These are phyloP conservation scores for Apteryx owenii DNA, from an alignment of 2,113 vertebrate species.

Conservation along the genomic window DNA sequence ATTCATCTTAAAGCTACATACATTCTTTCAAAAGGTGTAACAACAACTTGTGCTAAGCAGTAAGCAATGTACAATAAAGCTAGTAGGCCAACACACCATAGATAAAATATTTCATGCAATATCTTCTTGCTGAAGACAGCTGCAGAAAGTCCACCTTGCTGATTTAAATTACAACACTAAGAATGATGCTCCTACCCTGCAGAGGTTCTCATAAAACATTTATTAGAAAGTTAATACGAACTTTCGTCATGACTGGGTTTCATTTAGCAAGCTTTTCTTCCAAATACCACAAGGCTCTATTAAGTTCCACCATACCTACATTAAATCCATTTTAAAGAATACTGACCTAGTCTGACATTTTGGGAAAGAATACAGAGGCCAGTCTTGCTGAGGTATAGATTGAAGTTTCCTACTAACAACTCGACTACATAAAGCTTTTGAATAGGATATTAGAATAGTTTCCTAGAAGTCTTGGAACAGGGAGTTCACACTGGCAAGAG, in stretches of 20 bases:
- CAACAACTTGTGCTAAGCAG: background rate
- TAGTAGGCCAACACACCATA: rapidly evolving
- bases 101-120: background rate
- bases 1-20: background rate
- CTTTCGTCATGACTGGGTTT: background rate
- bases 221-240: background rate
- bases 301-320: background rate
- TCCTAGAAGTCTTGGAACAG: background rate
- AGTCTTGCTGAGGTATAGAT: background rate
- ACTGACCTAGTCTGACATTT: background rate
- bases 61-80: background rate
- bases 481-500: background rate
- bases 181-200: background rate
- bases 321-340: background rate
- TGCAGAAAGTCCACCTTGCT: background rate
- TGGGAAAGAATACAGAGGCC: background rate
- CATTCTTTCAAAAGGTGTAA: background rate
- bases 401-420: background rate
- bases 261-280: background rate
- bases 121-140: background rate
- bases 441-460: background rate
- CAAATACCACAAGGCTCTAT: background rate
- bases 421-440: background rate
- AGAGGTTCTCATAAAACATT: background rate
- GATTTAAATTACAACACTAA: background rate